Base-by-base conservation (phyloP, 2,888 invertebrate genomes). In the Nomada ruficornis region DNA sequence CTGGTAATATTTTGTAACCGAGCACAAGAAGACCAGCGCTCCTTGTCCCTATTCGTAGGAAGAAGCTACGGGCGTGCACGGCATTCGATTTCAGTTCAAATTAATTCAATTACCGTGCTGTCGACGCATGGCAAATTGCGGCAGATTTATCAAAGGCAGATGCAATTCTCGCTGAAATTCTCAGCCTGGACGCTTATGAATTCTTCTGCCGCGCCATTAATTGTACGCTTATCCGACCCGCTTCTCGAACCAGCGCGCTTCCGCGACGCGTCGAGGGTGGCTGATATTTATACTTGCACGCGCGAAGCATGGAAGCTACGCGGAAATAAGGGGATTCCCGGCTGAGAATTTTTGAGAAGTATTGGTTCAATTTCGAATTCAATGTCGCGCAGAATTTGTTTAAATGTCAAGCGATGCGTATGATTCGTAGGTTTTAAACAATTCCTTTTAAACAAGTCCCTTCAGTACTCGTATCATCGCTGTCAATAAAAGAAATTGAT, bases 171-270 rank as follows among this genome's bases (percentile, higher is more conserved):
- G 47, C 60, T 62, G 77, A 80, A 84, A 77, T 75, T 64, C 57
- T 20, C n/a, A 36, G 59, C 42, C 54, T 20, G 23, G 26, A 69
- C 67, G 70, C 52, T 65, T 80, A 79, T 85, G 80, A 80, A 81
- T 85, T 76, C 71, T 77, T 72, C 82, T 67, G 80, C 79, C 29
- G 47, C 15, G 42, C 80, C 63, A 86, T 86, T 86, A 85, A 86
- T 86, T 83, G 69, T 68, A 23, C 54, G 67, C 77, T 77, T 82
- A 79, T 78, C 80, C 75, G 72, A 54, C 29, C 74, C 70, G 52
- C 60, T 71, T 62, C 64, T 52, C n/a, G 70, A 63, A 69, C n/a
- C 18, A 47, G 50, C 57, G 68, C 80, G 42, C 55, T 77, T 82
- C 81, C 82, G 76, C 72, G 50, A 60, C 59, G 76, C 57, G 36